These are phyloP conservation scores for Boleophthalmus pectinirostris DNA, from an alignment of 2,113 vertebrate species.

Conservation along the genomic window DNA sequence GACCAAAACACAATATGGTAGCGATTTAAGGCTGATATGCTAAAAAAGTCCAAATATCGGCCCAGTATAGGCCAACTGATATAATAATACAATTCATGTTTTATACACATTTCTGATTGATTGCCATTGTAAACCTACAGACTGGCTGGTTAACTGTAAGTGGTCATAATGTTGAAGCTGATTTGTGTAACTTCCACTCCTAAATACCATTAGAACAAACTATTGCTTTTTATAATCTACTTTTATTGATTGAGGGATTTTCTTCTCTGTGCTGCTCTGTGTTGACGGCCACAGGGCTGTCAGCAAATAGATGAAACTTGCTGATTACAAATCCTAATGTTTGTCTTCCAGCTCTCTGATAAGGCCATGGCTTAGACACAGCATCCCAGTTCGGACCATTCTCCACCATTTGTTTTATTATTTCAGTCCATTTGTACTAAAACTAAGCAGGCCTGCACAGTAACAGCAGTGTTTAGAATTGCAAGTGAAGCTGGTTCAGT, in stretches of 20 bases:
- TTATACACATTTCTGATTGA: neutral
- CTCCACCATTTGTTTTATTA: neutral
- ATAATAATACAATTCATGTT: too few relatives aligned
- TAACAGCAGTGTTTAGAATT: too few relatives aligned
- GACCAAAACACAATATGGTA: too few relatives aligned
- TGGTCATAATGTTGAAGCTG: neutral
- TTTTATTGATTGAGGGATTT: neutral
- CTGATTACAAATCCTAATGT: neutral
- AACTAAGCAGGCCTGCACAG: neutral
- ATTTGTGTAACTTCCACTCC: neutral
- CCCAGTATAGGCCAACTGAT: too few relatives aligned
- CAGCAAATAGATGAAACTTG: constrained; percentile 4
- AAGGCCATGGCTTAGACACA: neutral
- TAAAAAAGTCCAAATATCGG: too few relatives aligned
- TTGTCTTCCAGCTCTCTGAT: constrained; percentile 3
- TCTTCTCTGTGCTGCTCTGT: neutral
- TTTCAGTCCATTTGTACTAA: neutral
- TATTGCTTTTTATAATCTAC: neutral
- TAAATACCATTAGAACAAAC: neutral
- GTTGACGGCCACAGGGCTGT: neutral
- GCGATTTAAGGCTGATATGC: too few relatives aligned
- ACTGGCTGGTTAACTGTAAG: too few relatives aligned
- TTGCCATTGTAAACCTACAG: neutral
- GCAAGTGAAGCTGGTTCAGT: too few relatives aligned
- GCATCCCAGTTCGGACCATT: neutral